Conservation (phyloP, 2,888 invertebrate genomes). For the Laothoe populi region DNA sequence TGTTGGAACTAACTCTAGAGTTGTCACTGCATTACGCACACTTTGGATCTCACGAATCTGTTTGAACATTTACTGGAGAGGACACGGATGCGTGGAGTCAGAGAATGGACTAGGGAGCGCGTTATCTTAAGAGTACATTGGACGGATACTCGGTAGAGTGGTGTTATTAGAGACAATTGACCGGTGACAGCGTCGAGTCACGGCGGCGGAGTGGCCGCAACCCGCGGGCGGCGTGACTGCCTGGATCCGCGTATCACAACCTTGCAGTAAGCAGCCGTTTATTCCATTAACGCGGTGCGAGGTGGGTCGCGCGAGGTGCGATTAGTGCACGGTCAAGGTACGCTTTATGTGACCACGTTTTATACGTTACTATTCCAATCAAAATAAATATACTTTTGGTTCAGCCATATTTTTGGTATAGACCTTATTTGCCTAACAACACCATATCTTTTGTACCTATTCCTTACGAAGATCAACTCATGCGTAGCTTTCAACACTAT, state of each 20-base stretch:
- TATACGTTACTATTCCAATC: conserved; percentile 13
- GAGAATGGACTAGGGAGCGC: conserved; percentile 68
- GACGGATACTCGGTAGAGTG: conserved; percentile 81
- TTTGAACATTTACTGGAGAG: conserved; percentile 42
- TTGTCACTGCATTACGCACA: conserved; percentile 31
- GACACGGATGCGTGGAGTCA: conserved; percentile 47
- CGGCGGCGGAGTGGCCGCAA: conserved; percentile 60
- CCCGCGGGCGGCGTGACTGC: conserved; percentile 69
- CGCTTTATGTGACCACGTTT: conserved; percentile 47
- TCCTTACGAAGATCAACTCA: too few species aligned
- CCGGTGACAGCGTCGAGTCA: conserved; percentile 65
- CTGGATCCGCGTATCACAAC: conserved; percentile 72
- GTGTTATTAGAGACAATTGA: conserved; percentile 79
- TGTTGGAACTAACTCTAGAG: conserved; percentile 27
- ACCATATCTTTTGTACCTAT: neutral
- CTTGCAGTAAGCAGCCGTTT: conserved; percentile 80
- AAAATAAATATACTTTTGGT: neutral
- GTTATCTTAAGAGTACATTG: conserved; percentile 79
- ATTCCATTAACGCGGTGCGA: conserved; percentile 79
- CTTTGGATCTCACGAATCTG: conserved; percentile 31
- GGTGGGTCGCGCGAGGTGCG: conserved; percentile 61
- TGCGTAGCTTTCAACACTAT: too few species aligned
- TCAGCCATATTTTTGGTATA: too few species aligned
- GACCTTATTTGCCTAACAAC: neutral
- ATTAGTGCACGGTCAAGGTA: conserved; percentile 81